Evolutionary conservation across 1,140 invertebrate genomes (phyloP).

Genomic region (Pseudomyrmex sp.): DNA sequence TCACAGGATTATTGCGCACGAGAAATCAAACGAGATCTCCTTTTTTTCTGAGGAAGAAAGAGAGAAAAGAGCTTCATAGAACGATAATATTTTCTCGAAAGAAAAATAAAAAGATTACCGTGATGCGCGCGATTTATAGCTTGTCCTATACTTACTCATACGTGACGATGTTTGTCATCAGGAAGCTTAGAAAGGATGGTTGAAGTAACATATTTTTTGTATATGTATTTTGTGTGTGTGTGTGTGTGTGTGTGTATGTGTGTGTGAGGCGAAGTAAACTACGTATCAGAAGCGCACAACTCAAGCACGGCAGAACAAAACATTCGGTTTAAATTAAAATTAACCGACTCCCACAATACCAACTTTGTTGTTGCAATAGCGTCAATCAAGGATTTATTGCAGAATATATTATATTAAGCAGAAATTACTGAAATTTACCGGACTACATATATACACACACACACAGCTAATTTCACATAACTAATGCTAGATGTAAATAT

Average conservation of each 20-base stretch:
- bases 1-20: conserved; percentile 45
- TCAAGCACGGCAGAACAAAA: conserved; percentile 48
- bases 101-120: conserved; percentile 2
- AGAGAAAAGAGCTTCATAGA: neutral
- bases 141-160: conserved; percentile 23
- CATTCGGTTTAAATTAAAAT: conserved; percentile 58
- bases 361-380: conserved; percentile 49
- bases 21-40: conserved; percentile 34
- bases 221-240: too few species aligned
- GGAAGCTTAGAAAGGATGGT: neutral
- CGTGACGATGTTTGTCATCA: conserved; percentile 44
- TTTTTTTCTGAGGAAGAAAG: neutral
- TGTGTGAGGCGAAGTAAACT: neutral
- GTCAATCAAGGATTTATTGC: conserved; percentile 50
- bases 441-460: conserved; percentile 28
- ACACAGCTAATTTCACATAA: conserved; percentile 30
- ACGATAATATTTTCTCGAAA: conserved; percentile 43
- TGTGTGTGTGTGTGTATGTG: too few species aligned
- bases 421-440: conserved; percentile 44
- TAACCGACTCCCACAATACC: conserved; percentile 33
- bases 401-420: conserved; percentile 33
- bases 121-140: conserved; percentile 22
- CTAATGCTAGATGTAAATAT: conserved; percentile 22
- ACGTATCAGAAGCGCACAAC: conserved; percentile 19
- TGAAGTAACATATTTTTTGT: conserved; percentile 32